phyloP scores from a whole-genome alignment of 1,140 invertebrate genomes.

The Galleria mellonella region DNA sequence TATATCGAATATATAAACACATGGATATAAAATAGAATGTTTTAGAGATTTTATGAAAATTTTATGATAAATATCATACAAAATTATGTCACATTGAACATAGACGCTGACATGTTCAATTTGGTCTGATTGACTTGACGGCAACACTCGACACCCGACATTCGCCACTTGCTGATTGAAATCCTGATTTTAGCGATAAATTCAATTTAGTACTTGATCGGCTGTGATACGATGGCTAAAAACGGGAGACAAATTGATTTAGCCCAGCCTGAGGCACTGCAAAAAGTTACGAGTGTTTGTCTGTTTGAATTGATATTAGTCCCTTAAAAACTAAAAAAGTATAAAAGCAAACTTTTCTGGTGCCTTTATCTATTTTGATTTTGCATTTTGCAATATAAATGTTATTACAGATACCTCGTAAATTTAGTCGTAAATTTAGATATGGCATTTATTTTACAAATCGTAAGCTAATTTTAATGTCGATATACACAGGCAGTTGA shows the following conservation, averaged over 20 bases:
- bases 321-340: neutral
- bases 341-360: neutral
- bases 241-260: slow-evolving; percentile 17
- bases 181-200: slow-evolving; percentile 35
- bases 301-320: too few relatives aligned
- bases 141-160: slow-evolving; percentile 23
- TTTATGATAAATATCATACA: too few relatives aligned
- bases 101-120: slow-evolving; percentile 39
- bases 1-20: too few relatives aligned
- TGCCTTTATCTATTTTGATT: too few relatives aligned
- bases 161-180: slow-evolving; percentile 37
- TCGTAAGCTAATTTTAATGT: too few relatives aligned
- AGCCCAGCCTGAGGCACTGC: slow-evolving; percentile 1
- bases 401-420: too few relatives aligned
- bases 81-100: slow-evolving; percentile 15
- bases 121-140: slow-evolving; percentile 44
- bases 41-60: too few relatives aligned
- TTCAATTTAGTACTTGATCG: slow-evolving; percentile 33
- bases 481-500: too few relatives aligned
- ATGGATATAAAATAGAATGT: too few relatives aligned
- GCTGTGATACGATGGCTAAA: slow-evolving; percentile 21
- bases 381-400: too few relatives aligned
- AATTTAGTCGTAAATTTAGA: too few relatives aligned
- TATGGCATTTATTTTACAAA: too few relatives aligned
- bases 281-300: neutral